These are phyloP conservation scores for Ptiloglossa arizonensis DNA, from an alignment of 1,140 invertebrate species.

Conservation along the genomic window DNA sequence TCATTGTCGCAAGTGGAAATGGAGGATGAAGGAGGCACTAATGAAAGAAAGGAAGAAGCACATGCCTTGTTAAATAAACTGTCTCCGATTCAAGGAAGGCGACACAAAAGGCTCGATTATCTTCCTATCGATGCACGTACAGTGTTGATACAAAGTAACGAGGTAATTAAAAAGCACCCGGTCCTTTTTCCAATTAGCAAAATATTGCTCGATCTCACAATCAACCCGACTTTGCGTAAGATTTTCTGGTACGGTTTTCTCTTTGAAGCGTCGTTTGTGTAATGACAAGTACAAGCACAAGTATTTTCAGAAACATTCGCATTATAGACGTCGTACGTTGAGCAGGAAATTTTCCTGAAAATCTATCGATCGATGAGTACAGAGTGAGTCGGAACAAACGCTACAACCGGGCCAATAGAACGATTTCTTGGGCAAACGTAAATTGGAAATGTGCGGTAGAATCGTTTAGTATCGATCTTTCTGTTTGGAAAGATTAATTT, in stretches of 20 bases:
- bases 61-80: constrained; percentile 48
- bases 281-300: background rate
- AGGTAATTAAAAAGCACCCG: constrained; percentile 40
- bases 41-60: background rate
- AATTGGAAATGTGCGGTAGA: too few relatives aligned
- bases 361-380: too few relatives aligned
- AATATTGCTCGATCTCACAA: background rate
- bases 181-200: constrained; percentile 20
- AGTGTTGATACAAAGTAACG: constrained; percentile 9
- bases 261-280: background rate
- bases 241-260: background rate
- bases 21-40: background rate
- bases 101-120: constrained; percentile 31
- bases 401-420: too few relatives aligned
- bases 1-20: constrained; percentile 18
- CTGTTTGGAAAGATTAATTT: too few relatives aligned
- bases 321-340: background rate
- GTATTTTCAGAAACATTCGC: background rate
- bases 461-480: too few relatives aligned
- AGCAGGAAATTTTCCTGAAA: too few relatives aligned
- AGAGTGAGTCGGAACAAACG: too few relatives aligned
- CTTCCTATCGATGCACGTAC: constrained; percentile 8
- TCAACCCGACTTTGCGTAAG: background rate
- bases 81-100: background rate
- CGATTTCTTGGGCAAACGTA: too few relatives aligned